These are phyloP conservation scores for Urocolius indicus DNA, from an alignment of 2,113 vertebrate species.

Conservation along the genomic window DNA sequence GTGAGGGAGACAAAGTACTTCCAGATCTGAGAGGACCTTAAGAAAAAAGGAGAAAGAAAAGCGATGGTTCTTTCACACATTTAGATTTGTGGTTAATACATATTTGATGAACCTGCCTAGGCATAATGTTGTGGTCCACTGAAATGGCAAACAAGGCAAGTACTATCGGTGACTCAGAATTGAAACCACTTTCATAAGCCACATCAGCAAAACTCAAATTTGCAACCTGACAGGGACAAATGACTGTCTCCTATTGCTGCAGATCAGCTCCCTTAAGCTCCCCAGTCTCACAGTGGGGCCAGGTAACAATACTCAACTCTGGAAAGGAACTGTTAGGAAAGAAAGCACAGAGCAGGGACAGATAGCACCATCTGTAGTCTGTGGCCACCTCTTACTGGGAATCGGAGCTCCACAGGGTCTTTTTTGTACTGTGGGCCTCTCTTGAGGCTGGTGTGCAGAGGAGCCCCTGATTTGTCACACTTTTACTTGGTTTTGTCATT, in stretches of 20 bases:
- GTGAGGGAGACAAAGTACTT: not conserved
- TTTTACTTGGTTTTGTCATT: not conserved
- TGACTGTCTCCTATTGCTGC: not conserved
- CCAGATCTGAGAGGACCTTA: not conserved
- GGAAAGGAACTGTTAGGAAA: not conserved
- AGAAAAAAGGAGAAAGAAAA: not conserved
- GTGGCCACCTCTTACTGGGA: not conserved
- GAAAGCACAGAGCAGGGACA: not conserved
- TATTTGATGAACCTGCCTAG: not conserved
- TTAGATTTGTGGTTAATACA: not conserved
- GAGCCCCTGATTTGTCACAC: not conserved
- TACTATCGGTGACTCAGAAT: not conserved
- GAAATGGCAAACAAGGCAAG: not conserved
- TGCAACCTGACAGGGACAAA: not conserved
- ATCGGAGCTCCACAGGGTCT: accelerated
- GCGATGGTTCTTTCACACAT: not conserved
- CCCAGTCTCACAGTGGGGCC: not conserved
- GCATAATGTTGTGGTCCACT: not conserved
- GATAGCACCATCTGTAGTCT: not conserved
- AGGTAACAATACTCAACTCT: not conserved
- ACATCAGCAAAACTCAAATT: not conserved
- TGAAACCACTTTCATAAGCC: not conserved
- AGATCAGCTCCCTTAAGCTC: not conserved
- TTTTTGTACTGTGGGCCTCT: not conserved
- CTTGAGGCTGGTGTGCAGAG: not conserved